phyloP scores from a whole-genome alignment of 2,888 invertebrate species.

The Lissonota sp. region DNA sequence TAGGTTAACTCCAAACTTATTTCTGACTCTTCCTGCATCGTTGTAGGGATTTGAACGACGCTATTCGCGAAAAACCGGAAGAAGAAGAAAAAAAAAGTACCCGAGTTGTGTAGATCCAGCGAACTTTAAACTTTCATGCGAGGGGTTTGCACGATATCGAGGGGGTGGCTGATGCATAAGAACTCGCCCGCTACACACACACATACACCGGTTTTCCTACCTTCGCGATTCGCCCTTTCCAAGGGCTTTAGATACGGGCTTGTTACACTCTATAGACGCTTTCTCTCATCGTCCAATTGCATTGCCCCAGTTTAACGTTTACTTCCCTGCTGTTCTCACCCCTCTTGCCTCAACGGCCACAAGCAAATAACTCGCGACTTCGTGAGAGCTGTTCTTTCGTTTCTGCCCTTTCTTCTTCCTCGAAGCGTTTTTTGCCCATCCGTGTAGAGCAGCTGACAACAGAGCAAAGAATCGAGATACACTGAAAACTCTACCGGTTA shows the following conservation, averaged over 20 bases:
- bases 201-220: neutral
- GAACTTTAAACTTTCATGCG: constrained; percentile 51
- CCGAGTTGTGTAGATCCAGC: constrained; percentile 5
- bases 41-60: constrained; percentile 2
- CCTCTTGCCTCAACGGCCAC: neutral
- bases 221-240: constrained; percentile 32
- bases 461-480: too few species aligned
- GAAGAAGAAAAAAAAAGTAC: neutral
- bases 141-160: neutral
- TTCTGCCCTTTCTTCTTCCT: neutral
- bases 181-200: constrained; percentile 18
- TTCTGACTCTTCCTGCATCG: too few species aligned
- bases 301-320: constrained; percentile 58
- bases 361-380: neutral
- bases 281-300: constrained; percentile 54
- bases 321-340: constrained; percentile 44
- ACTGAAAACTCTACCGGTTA: too few species aligned
- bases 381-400: constrained; percentile 1
- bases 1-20: too few species aligned
- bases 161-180: constrained; percentile 13
- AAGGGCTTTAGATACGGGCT: constrained; percentile 53
- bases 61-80: constrained; percentile 5
- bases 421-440: neutral
- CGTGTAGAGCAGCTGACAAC: neutral
- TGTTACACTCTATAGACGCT: constrained; percentile 28